Conservation (phyloP, 2,113 vertebrate genomes). For the Pterocles burchelli region DNA sequence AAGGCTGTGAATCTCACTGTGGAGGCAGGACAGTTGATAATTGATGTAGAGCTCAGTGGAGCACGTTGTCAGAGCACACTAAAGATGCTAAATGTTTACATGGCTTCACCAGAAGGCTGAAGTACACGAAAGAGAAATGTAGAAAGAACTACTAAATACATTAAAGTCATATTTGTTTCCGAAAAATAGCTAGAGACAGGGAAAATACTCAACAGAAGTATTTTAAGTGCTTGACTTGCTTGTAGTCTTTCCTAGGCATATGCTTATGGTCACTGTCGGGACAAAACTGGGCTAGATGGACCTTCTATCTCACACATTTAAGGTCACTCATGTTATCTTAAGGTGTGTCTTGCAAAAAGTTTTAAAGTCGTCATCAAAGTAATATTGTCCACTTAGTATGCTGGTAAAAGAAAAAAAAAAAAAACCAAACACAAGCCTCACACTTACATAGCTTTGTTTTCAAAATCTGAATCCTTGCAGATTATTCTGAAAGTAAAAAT, state of each 20-base stretch:
- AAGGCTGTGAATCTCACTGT: neutral
- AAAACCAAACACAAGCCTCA: neutral
- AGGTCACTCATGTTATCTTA: neutral
- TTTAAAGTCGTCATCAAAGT: neutral
- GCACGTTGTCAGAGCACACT: neutral
- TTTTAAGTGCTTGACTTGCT: neutral
- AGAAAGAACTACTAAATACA: neutral
- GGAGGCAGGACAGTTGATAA: neutral
- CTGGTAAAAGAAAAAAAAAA: neutral
- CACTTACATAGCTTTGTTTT: neutral
- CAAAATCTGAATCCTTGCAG: neutral
- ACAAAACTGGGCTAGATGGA: neutral
- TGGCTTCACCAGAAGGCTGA: neutral
- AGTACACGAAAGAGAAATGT: neutral
- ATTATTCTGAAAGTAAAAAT: neutral
- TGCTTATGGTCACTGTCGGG: neutral
- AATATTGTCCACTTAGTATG: neutral
- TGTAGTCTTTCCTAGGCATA: neutral
- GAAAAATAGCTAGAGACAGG: neutral
- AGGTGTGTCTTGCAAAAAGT: neutral
- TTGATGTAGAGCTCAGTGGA: neutral
- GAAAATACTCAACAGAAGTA: neutral
- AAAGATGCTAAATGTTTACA: neutral
- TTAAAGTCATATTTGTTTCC: neutral
- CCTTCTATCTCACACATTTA: neutral